Percentiles rank a stretch among this genome's conserved stretches.
phyloP scores from a whole-genome alignment of 2,113 vertebrate species.

The Dolichotis patagonum region DNA sequence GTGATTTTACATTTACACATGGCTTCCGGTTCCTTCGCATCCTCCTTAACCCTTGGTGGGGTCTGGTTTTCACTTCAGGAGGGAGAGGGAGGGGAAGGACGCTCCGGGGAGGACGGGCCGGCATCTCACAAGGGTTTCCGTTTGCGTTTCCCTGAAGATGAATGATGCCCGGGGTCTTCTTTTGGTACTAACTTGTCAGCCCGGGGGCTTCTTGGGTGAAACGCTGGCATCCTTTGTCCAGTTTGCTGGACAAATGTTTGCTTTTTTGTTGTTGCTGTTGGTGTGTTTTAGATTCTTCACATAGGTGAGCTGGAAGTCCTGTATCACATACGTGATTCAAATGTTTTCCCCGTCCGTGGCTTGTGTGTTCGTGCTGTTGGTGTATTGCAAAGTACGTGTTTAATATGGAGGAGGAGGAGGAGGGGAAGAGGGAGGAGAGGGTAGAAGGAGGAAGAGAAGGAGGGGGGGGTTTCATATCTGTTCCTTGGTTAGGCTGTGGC shows the following conservation, averaged over 20 bases:
- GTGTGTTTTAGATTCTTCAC: not conserved
- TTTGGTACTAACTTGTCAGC: not conserved
- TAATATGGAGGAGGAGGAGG: not conserved
- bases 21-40: not conserved
- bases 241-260: too few species aligned
- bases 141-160: not conserved
- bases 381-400: not conserved
- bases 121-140: not conserved
- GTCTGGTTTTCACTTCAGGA: not conserved
- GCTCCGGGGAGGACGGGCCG: rapidly evolving
- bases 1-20: rapidly evolving
- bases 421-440: too few species aligned
- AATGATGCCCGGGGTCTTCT: not conserved
- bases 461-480: rapidly evolving
- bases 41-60: rapidly evolving
- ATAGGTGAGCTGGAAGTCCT: rapidly evolving
- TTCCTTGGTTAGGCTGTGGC: rapidly evolving
- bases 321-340: not conserved
- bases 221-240: not conserved
- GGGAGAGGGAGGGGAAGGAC: too few species aligned
- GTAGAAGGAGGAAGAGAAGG: too few species aligned
- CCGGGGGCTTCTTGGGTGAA: not conserved
- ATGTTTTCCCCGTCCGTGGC: not conserved
- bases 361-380: not conserved
- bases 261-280: not conserved